Conservation (phyloP, 2,113 vertebrate species). For the Myocastor coypus region DNA sequence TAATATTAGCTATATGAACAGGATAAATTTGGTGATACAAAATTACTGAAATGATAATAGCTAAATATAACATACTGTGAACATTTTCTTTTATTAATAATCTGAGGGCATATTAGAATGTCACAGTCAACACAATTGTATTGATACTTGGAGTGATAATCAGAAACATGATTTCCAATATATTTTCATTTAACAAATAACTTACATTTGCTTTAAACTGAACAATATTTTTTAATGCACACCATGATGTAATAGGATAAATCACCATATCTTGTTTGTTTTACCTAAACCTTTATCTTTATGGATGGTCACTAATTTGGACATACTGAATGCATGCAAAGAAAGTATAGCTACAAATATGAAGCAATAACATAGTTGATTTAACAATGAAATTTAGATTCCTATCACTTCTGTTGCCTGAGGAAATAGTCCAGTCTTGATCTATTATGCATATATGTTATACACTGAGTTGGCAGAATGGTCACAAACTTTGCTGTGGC, state of each 20-base stretch:
- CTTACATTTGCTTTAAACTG: not conserved
- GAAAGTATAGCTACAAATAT: slow-evolving; percentile 34
- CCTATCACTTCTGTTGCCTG: not conserved
- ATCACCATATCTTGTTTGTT: not conserved
- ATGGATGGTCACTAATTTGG: not conserved
- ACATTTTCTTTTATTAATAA: not conserved
- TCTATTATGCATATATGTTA: not conserved
- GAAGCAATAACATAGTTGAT: not conserved
- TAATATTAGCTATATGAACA: slow-evolving; percentile 10
- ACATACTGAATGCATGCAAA: slow-evolving; percentile 1
- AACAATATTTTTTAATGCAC: not conserved
- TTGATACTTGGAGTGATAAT: not conserved
- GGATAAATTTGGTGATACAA: not conserved
- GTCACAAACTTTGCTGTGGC: slow-evolving; percentile 1
- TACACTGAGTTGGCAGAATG: not conserved
- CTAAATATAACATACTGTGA: not conserved
- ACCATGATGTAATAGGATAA: not conserved
- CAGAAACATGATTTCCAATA: not conserved
- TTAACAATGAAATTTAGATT: slow-evolving; percentile 55
- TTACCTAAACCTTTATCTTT: not conserved
- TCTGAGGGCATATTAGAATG: not conserved
- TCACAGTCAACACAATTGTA: not conserved
- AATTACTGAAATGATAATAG: slow-evolving; percentile 29
- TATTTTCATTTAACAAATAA: slow-evolving; percentile 47
- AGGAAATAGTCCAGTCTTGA: not conserved